Percentiles rank a stretch among this genome's conserved stretches.
Evolutionary conservation across 2,888 invertebrate species (phyloP).

Genomic region (Bruchidius siliquastri): DNA sequence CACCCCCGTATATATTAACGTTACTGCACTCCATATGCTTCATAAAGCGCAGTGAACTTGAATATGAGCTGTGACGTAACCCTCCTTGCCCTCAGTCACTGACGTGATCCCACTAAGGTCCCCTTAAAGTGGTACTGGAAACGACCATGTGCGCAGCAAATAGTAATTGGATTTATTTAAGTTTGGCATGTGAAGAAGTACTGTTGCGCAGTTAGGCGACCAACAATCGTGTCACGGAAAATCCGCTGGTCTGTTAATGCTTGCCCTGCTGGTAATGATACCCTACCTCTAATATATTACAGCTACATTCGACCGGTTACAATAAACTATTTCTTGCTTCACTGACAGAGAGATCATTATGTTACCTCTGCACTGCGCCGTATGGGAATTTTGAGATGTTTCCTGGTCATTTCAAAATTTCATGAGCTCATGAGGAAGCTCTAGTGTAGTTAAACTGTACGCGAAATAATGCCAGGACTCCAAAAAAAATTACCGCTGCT

Average conservation of each 20-base stretch:
- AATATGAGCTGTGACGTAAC: too few relatives aligned
- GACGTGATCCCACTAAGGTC: too few relatives aligned
- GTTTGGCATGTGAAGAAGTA: not conserved
- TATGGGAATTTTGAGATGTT: not conserved
- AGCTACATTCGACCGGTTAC: not conserved
- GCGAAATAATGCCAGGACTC: too few relatives aligned
- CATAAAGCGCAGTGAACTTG: too few relatives aligned
- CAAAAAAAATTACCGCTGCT: too few relatives aligned
- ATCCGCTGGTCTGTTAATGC: not conserved
- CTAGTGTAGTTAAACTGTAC: too few relatives aligned
- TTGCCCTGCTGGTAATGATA: not conserved
- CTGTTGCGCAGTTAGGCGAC: not conserved
- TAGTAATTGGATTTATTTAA: not conserved
- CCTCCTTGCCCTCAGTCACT: too few relatives aligned
- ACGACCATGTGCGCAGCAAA: not conserved
- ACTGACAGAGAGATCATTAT: not conserved
- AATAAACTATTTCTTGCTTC: not conserved
- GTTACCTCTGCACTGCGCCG: not conserved
- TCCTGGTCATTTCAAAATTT: too few relatives aligned
- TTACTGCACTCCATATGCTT: too few relatives aligned
- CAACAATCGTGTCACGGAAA: not conserved
- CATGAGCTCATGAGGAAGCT: too few relatives aligned
- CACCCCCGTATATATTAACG: too few relatives aligned
- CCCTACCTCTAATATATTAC: not conserved
- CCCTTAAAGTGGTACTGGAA: not conserved